phyloP scores from a whole-genome alignment of 2,113 vertebrate species.

The Podocnemis expansa region DNA sequence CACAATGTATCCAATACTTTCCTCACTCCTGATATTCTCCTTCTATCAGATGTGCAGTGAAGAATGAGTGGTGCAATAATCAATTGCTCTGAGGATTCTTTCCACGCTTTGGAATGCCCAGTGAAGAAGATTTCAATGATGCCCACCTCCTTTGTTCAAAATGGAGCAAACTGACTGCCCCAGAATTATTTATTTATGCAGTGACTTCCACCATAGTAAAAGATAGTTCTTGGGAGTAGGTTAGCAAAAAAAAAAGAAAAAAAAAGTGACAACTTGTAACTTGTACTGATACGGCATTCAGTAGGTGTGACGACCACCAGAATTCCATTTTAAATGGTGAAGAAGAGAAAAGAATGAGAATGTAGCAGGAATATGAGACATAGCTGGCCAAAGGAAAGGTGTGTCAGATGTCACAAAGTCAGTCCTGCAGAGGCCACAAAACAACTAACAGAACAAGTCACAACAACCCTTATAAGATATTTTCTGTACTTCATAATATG shows the following conservation, averaged over 20 bases:
- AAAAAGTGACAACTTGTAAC: neutral
- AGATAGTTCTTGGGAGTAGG: neutral
- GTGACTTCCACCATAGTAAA: neutral
- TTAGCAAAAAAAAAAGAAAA: neutral
- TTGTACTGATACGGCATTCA: neutral
- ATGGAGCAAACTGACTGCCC: neutral
- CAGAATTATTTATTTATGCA: conserved; percentile 10
- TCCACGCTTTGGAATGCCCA: neutral
- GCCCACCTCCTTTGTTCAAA: neutral
- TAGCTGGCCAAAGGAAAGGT: neutral
- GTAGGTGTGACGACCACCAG: neutral
- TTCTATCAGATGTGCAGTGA: neutral
- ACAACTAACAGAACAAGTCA: neutral
- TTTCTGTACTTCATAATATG: neutral
- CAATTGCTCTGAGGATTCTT: neutral
- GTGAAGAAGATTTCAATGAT: neutral
- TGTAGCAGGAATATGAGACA: neutral
- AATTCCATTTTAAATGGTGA: neutral
- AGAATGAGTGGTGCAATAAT: neutral
- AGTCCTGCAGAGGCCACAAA: neutral
- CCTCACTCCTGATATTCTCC: rapidly evolving
- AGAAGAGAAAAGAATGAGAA: neutral
- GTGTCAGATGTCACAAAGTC: neutral
- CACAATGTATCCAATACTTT: neutral
- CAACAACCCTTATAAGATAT: neutral